These are phyloP conservation scores for Gambusia yucatana DNA, from an alignment of 2,797 vertebrate species.

Conservation along the genomic window DNA sequence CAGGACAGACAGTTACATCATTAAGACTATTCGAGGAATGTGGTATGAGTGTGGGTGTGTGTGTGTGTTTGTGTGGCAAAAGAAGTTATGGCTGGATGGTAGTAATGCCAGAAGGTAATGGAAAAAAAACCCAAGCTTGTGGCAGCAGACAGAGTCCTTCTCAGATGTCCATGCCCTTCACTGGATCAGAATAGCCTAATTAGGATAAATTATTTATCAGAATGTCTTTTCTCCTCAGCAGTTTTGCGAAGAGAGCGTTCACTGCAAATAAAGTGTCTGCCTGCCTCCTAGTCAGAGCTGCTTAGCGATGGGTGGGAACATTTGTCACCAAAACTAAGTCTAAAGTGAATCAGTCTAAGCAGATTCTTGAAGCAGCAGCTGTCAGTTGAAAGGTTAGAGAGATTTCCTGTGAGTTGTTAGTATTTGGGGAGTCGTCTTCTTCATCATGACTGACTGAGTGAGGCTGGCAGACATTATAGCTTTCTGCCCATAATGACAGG, in stretches of 20 bases:
- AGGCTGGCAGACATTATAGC: background rate
- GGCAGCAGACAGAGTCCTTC: slow-evolving; percentile 45
- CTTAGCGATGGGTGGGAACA: background rate
- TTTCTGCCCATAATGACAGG: background rate
- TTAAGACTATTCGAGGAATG: slow-evolving; percentile 40
- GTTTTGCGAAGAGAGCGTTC: slow-evolving; percentile 29
- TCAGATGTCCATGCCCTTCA: slow-evolving; percentile 57
- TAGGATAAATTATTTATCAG: slow-evolving; percentile 71
- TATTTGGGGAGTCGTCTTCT: background rate
- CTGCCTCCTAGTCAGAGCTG: slow-evolving; percentile 5
- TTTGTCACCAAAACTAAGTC: background rate
- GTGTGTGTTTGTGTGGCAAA: background rate
- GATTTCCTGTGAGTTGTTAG: background rate
- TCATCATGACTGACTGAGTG: background rate
- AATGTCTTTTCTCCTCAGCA: slow-evolving; percentile 44
- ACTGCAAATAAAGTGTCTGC: slow-evolving; percentile 22
- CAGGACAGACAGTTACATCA: slow-evolving; percentile 52
- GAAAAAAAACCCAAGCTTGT: slow-evolving; percentile 57
- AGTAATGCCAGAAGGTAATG: slow-evolving; percentile 59
- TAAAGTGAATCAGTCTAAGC: background rate
- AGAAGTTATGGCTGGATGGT: slow-evolving; percentile 47
- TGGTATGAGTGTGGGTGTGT: slow-evolving; percentile 23
- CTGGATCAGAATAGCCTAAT: slow-evolving; percentile 60
- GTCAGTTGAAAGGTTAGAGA: background rate
- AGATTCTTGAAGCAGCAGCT: background rate